Conservation (phyloP, 2,888 invertebrate genomes). For the Eupithecia pulchellata region DNA sequence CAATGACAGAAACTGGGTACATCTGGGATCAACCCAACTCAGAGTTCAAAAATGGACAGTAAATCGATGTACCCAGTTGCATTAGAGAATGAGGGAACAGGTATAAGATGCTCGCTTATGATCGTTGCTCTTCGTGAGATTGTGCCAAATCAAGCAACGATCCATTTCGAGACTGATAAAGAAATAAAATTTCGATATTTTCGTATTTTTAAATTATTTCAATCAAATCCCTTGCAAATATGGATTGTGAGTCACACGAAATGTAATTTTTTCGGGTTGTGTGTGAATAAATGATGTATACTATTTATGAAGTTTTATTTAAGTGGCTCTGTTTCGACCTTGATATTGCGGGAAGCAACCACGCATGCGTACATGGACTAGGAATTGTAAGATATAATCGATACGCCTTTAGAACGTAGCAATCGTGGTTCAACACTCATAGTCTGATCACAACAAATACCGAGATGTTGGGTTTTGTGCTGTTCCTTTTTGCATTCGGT, state of each 20-base stretch:
- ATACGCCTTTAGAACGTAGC: not conserved
- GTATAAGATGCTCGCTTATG: constrained; percentile 42
- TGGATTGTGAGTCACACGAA: constrained; percentile 49
- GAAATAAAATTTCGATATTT: constrained; percentile 80
- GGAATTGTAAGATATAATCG: constrained; percentile 43
- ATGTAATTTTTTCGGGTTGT: constrained; percentile 61
- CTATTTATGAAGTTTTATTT: constrained; percentile 58
- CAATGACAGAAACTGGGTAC: constrained; percentile 95
- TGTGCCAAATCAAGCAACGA: constrained; percentile 71
- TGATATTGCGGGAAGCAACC: constrained; percentile 56
- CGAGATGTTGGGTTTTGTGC: constrained; percentile 67
- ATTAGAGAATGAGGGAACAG: constrained; percentile 32
- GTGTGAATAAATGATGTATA: constrained; percentile 69
- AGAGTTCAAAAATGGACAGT: constrained; percentile 74
- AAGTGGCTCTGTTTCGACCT: constrained; percentile 57
- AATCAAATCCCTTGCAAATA: constrained; percentile 45
- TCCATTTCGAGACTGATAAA: constrained; percentile 79
- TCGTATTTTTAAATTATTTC: constrained; percentile 59
- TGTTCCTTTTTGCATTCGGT: constrained; percentile 57
- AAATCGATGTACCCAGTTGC: constrained; percentile 34
- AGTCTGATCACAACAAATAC: constrained; percentile 66
- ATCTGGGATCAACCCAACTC: constrained; percentile 93
- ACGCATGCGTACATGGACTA: constrained; percentile 72
- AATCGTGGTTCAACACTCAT: constrained; percentile 6
- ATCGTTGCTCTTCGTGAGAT: constrained; percentile 46